Evolutionary conservation across 2,888 invertebrate genomes (phyloP).

Genomic region (Pseudanteris insignis): DNA sequence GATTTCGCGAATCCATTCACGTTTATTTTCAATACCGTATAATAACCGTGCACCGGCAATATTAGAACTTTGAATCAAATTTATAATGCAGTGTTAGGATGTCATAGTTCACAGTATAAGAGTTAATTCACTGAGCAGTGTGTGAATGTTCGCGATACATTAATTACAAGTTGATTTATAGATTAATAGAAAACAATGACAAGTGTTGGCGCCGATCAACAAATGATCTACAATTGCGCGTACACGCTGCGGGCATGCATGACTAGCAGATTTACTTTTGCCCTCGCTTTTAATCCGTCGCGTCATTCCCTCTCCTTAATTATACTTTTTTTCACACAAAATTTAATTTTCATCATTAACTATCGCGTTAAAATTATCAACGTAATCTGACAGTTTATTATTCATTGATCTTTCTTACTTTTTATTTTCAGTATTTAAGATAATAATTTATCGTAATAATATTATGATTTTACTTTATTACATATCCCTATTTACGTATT

Average conservation of each 20-base stretch:
- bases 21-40: conserved; percentile 15
- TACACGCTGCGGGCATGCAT: conserved; percentile 8
- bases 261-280: conserved; percentile 6
- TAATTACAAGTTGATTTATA: conserved; percentile 41
- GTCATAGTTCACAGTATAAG: conserved; percentile 25
- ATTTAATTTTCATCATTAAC: too few species aligned
- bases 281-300: conserved; percentile 11
- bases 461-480: too few species aligned
- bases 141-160: conserved; percentile 22
- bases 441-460: too few species aligned
- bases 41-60: conserved; percentile 13
- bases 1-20: conserved; percentile 2
- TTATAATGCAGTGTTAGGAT: conserved; percentile 30
- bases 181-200: conserved; percentile 39
- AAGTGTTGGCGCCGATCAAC: conserved; percentile 24
- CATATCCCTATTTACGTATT: conserved; percentile 26
- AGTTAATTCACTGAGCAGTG: conserved; percentile 28
- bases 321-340: conserved; percentile 3
- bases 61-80: conserved; percentile 25
- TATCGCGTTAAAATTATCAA: too few species aligned
- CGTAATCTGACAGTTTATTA: too few species aligned
- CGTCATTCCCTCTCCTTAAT: conserved; percentile 15
- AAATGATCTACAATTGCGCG: conserved; percentile 16
- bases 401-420: too few species aligned
- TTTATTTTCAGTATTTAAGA: too few species aligned